phyloP scores from a whole-genome alignment of 2,888 invertebrate species.

The Gortyna flavago region DNA sequence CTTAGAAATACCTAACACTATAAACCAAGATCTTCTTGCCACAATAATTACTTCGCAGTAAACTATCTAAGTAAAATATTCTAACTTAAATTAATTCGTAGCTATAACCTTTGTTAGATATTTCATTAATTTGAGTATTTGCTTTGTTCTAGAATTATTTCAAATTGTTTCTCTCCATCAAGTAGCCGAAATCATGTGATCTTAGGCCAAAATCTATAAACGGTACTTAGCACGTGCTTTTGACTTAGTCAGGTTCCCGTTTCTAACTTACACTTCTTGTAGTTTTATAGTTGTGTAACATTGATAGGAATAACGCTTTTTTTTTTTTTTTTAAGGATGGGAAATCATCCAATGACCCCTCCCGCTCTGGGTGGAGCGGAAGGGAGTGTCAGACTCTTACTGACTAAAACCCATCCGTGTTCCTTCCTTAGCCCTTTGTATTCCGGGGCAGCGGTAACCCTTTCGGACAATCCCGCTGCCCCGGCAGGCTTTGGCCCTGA shows the following conservation, averaged over 20 bases:
- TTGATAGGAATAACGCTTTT: not conserved
- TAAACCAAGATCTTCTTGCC: conserved; percentile 12
- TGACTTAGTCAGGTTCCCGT: not conserved
- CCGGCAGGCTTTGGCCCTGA: too few species aligned
- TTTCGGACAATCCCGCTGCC: too few species aligned
- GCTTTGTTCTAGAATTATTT: conserved; percentile 1
- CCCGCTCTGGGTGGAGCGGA: too few species aligned
- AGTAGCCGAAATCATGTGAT: not conserved
- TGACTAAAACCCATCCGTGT: too few species aligned
- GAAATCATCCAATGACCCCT: too few species aligned
- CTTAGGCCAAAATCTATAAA: not conserved
- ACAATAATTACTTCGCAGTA: conserved; percentile 5
- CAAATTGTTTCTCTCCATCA: not conserved
- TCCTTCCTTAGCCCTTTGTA: too few species aligned
- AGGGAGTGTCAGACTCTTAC: too few species aligned
- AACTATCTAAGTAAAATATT: conserved; percentile 7
- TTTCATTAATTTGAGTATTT: conserved; percentile 22
- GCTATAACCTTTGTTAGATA: not conserved
- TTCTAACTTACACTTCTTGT: not conserved
- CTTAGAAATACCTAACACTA: not conserved
- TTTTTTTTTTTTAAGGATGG: too few species aligned
- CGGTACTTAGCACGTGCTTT: not conserved
- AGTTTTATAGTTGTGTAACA: not conserved
- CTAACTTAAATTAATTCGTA: conserved; percentile 9
- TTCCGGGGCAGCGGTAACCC: too few species aligned